These are phyloP conservation scores for Cheirogaleus medius DNA, from an alignment of 2,113 vertebrate species.

Conservation along the genomic window DNA sequence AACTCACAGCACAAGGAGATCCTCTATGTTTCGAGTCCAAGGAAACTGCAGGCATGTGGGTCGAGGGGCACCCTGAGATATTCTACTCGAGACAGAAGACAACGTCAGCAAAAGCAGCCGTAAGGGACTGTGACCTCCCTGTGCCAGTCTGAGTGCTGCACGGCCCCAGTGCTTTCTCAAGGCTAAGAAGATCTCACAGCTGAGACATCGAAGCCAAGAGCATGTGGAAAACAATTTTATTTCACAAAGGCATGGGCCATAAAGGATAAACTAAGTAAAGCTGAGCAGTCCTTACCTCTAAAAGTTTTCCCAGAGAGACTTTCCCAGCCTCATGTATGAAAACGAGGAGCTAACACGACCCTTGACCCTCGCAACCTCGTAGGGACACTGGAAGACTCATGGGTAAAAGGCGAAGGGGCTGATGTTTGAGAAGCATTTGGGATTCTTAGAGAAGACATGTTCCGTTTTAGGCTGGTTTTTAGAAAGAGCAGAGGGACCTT, in stretches of 20 bases:
- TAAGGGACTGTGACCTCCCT: background rate
- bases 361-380: background rate
- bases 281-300: background rate
- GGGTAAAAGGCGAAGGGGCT: background rate
- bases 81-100: background rate
- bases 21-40: background rate
- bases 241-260: background rate
- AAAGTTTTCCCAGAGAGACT: background rate
- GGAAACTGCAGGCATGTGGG: background rate
- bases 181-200: background rate
- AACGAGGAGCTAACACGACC: background rate
- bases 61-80: background rate
- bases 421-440: background rate
- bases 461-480: background rate
- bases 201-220: background rate
- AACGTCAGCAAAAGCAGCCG: background rate
- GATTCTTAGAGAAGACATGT: background rate
- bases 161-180: background rate
- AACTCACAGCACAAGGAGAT: background rate
- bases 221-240: background rate
- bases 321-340: background rate
- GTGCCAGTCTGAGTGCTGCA: background rate
- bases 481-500: background rate
- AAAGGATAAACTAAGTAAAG: background rate
- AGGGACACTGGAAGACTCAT: too few relatives aligned